Base-by-base conservation (phyloP, 2,888 invertebrate genomes). In the Pycnomerus fuliginosus region DNA sequence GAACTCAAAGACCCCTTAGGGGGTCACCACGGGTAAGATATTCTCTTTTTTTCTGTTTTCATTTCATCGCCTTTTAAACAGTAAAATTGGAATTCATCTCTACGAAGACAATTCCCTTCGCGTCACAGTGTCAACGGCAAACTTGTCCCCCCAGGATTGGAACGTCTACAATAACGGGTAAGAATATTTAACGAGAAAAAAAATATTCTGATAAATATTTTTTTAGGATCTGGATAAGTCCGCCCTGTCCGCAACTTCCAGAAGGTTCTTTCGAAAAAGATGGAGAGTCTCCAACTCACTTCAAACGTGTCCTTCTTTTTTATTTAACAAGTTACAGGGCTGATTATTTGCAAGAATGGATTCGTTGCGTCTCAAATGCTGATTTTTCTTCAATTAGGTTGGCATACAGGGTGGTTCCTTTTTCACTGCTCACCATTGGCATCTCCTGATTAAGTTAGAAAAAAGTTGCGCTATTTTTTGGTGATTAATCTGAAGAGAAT, bases 71-170 rank as follows among this genome's bases (percentile, higher is more conserved):
- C 13, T 13, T 23, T 10, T 14, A 48, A 22, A 30, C 23, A 85
- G 85, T 0, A 95, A 96, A 76, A 81, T 96, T 80, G 91, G 92
- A 79, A 67, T 96, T 0, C 75, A 96, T 0, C 80, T 84, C 31
- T 95, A 95, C 62, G 84, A 80, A 48, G 86, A 93, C 59, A 80
- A 84, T 0, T 89, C 90, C 0, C 73, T 95, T 35, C 76, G 95
- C 7, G 83, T 97, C 3, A 85, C 94, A 0, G 81, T 97, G 17
- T 90, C 90, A 0, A 96, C 96, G 0, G 93, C 95, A 0, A 97
- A 97, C 74, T 75, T 97, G 2, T 88, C 94, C 55, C 76, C 83
- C 13, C 85, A 87, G 49, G 97, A 97, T 71, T 97, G 96, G 96
- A 83, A 88, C 60, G 88, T 94, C 68, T 83, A 94, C 56, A 92